Conservation (phyloP, 2,888 invertebrate genomes). For the Scelioninae gen. 2 region DNA sequence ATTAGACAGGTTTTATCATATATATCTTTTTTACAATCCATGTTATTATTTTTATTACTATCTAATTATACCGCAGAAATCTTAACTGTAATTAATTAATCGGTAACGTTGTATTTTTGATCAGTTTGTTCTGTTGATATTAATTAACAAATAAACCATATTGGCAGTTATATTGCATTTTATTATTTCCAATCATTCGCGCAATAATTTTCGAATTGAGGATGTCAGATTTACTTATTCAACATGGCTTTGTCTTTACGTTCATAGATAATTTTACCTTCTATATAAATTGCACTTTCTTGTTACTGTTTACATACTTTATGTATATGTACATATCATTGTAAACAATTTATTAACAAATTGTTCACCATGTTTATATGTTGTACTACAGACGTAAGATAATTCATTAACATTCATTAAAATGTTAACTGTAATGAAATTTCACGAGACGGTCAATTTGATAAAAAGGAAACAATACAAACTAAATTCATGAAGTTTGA, state of each 20-base stretch:
- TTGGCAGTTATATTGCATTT: constrained; percentile 63
- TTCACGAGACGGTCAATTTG: background rate
- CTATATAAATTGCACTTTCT: constrained; percentile 54
- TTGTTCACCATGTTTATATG: constrained; percentile 11
- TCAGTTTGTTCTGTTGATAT: constrained; percentile 8
- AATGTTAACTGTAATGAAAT: constrained; percentile 1
- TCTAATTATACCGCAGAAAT: constrained; percentile 15
- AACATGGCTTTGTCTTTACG: constrained; percentile 16
- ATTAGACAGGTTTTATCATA: constrained; percentile 17
- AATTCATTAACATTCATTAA: constrained; percentile 16
- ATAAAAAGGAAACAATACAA: constrained; percentile 5
- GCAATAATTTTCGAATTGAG: constrained; percentile 59
- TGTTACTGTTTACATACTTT: constrained; percentile 33
- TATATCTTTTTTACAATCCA: constrained; percentile 34
- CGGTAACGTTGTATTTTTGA: background rate
- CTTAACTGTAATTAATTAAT: background rate
- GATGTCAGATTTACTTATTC: constrained; percentile 16
- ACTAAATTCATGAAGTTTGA: background rate
- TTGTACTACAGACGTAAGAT: constrained; percentile 23
- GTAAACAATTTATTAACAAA: constrained; percentile 1
- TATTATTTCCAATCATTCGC: constrained; percentile 66
- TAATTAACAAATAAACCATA: constrained; percentile 42
- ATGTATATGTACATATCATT: constrained; percentile 47
- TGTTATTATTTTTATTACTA: constrained; percentile 4
- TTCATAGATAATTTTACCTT: constrained; percentile 1